Conservation (phyloP, 2,113 vertebrate species). For the Poecilia latipinna region DNA sequence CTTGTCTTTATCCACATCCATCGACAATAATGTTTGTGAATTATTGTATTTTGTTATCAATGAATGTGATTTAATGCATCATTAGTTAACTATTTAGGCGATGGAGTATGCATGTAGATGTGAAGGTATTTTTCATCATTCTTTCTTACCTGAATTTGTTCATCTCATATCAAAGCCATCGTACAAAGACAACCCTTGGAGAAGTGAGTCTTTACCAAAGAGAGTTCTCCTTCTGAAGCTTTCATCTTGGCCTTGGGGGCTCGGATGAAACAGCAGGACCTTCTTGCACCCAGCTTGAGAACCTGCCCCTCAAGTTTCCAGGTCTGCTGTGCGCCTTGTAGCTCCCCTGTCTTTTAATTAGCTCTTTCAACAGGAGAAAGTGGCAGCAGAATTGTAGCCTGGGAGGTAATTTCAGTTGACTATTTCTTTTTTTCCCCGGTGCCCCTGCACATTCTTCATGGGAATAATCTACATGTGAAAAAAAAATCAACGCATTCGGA, state of each 20-base stretch:
- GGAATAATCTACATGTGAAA: conserved; percentile 21
- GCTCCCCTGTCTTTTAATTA: conserved; percentile 70
- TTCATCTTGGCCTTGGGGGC: conserved; percentile 28
- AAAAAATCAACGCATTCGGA: conserved; percentile 67
- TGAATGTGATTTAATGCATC: too few relatives aligned
- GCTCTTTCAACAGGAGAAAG: conserved; percentile 58
- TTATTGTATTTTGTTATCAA: too few relatives aligned
- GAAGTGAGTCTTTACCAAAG: conserved; percentile 21
- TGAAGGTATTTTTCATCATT: background rate
- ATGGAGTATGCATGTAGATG: too few relatives aligned
- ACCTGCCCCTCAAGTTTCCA: conserved; percentile 28
- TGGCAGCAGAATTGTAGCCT: conserved; percentile 74
- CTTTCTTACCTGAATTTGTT: background rate
- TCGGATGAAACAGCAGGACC: conserved; percentile 53
- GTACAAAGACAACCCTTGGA: background rate
- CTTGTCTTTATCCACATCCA: too few relatives aligned
- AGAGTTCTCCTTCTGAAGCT: conserved; percentile 37
- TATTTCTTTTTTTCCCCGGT: conserved; percentile 52
- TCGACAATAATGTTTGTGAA: too few relatives aligned
- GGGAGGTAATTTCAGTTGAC: conserved; percentile 55
- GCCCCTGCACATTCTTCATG: conserved; percentile 34
- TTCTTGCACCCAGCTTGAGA: conserved; percentile 28
- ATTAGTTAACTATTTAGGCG: too few relatives aligned
- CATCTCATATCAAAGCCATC: background rate
- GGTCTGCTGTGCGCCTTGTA: background rate